Percentiles rank a stretch among this genome's conserved stretches.
Evolutionary conservation across 1,140 invertebrate species (phyloP).

Genomic region (Calephelis nemesis): DNA sequence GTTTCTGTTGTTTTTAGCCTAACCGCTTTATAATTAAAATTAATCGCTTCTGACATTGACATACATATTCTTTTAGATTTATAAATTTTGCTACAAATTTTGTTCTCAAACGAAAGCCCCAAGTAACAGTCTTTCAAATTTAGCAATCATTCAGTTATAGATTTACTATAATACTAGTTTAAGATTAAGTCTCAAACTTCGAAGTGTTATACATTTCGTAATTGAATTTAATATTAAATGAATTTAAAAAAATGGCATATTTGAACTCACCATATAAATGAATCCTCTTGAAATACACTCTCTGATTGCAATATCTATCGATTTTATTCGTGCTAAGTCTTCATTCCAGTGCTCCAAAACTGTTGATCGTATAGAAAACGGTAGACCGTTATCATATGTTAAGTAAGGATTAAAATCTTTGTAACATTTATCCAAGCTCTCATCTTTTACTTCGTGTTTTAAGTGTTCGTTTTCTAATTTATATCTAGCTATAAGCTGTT

Average conservation of each 20-base stretch:
- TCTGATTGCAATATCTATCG: conserved; percentile 59
- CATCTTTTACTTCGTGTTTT: conserved; percentile 27
- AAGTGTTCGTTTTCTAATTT: conserved; percentile 81
- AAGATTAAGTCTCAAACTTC: too few species aligned
- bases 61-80: too few species aligned
- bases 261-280: conserved; percentile 54
- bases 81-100: too few species aligned
- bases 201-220: too few species aligned
- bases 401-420: conserved; percentile 55
- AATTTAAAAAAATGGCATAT: neutral
- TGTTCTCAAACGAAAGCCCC: too few species aligned
- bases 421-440: conserved; percentile 37
- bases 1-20: too few species aligned
- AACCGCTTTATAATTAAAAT: too few species aligned
- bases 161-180: too few species aligned
- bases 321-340: conserved; percentile 48
- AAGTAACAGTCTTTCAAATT: too few species aligned
- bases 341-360: conserved; percentile 46
- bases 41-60: too few species aligned
- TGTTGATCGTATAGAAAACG: conserved; percentile 53
- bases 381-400: conserved; percentile 62
- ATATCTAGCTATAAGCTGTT: conserved; percentile 83
- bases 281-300: conserved; percentile 60
- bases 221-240: too few species aligned
- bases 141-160: too few species aligned